Percentiles rank a stretch among this genome's conserved stretches.
These are phyloP conservation scores for Tetanocera ferruginea DNA, from an alignment of 2,888 invertebrate genomes.

Conservation along the genomic window DNA sequence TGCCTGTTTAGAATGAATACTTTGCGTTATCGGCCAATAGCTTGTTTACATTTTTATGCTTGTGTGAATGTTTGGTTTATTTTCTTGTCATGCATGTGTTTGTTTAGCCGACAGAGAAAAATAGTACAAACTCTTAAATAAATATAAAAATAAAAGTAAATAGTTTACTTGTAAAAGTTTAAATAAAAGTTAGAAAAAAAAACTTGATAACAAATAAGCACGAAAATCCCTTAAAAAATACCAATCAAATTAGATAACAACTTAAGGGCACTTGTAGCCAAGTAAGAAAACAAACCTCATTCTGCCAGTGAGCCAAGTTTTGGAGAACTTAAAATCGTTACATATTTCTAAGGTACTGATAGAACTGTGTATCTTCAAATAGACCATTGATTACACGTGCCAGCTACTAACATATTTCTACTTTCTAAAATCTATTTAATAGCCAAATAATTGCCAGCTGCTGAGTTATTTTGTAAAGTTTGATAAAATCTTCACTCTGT, in stretches of 20 bases:
- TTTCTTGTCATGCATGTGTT: background rate
- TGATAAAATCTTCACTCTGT: background rate
- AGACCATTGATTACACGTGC: no score
- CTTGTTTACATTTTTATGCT: background rate
- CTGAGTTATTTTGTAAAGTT: background rate
- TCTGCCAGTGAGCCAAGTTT: no score
- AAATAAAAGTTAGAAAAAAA: no score
- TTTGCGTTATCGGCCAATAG: background rate
- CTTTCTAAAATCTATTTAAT: slow-evolving; percentile 19
- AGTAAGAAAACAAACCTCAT: no score
- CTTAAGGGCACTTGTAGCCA: no score
- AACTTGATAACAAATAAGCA: no score
- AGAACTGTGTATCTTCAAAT: no score
- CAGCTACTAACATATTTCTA: background rate
- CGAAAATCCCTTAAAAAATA: no score
- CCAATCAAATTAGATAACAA: no score
- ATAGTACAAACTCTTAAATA: background rate
- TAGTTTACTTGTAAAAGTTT: background rate
- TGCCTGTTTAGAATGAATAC: background rate
- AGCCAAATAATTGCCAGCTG: slow-evolving; percentile 2
- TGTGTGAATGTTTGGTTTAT: background rate
- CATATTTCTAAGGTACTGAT: no score
- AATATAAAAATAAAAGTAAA: background rate
- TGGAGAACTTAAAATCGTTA: no score
- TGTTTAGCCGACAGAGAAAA: background rate